Evolutionary conservation across 2,888 invertebrate species (phyloP), one percentile per base, ranked within the genome.

Genomic region (Lasioglossum leucozonium): DNA sequence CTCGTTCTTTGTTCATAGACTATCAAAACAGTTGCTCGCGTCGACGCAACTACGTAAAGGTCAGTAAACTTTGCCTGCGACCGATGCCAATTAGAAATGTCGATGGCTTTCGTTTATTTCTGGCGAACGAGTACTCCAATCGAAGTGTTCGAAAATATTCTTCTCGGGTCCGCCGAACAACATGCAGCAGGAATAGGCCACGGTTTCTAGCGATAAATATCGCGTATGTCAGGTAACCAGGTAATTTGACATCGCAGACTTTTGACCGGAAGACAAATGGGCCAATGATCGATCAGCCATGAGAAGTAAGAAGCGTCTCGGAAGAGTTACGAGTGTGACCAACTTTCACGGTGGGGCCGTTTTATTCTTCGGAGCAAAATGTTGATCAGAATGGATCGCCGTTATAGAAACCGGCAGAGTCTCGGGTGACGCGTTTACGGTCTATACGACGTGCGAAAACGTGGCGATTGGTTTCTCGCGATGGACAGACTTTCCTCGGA

Each of bases 361-460:
- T 51, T 79, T 42, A 67, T 69, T 62, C 18, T 62, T 40, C n/a
- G 72, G 47, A 75, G 44, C 55, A 76, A 65, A 77, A 76, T 40
- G 75, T 73, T 34, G 69, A 79, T 73, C 55, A 34, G 55, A 55
- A 55, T 55, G 55, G 55, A 55, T 55, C 77, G 44, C 47, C 79
- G 74, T 73, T 77, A 81, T 84, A 84, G 86, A 89, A 87, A 89
- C 83, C 62, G 75, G 62, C 76, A 18, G 67, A 51, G 78, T n/a
- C 26, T 37, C 34, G 22, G 75, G 26, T 76, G 69, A 74, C 78
- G 55, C 75, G 75, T 81, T 72, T 78, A 81, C 82, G 42, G 58
- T 13, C 77, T 77, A n/a, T n/a, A 74, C 65, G 65, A 87, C 81
- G 77, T 79, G 81, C 58, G 86, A 88, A 89, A 86, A 84, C 88